Base-by-base conservation (phyloP, 2,113 vertebrate genomes). In the Eptesicus fuscus region DNA sequence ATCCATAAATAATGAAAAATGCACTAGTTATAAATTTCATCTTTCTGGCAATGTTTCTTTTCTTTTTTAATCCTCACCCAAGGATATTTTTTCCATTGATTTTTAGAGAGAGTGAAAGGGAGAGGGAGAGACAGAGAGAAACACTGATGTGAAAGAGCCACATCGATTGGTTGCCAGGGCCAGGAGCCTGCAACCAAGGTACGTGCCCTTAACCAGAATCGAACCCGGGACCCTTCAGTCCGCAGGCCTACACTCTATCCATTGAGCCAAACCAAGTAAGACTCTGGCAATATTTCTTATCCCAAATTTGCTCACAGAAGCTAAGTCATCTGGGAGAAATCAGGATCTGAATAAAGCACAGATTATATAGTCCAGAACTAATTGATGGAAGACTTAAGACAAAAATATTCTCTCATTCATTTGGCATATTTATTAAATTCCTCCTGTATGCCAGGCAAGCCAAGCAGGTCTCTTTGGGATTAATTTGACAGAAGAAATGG, bases 321-420 rank as follows among this genome's bases (percentile, higher is more conserved):
- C 44, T 67, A 89, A 42, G 13, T 76, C 74, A 71, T 71, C 73
- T 73, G 8, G 23, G 61, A 94, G 61, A 92, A 91, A 94, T 86
- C 53, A 87, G 79, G 67, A 82, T 96, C 71, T 78, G 18, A 80
- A 74, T 79, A 84, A 95, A 40, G 3, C 16, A 63, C 35, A 90
- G 20, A n/a, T 90, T 87, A 86, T 49, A 30, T 87, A 69, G 85
- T 84, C 35, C 59, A 85, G 56, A 74, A 85, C 32, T 51, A 94
- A 73, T 37, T 94, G 42, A 74, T 80, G 25, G 40, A 70, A 42
- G 93, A 88, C 65, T 88, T 51, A 93, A 83, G 82, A 88, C 51
- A 82, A 82, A 91, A 86, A 74, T 49, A 89, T 30, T 80, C 70
- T 59, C 11, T 93, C 14, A 37, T 47, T 77, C 47, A 67, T 69